Base-by-base conservation (phyloP, 1,140 invertebrate genomes). In the Pseudomyrmex flavicornis region DNA sequence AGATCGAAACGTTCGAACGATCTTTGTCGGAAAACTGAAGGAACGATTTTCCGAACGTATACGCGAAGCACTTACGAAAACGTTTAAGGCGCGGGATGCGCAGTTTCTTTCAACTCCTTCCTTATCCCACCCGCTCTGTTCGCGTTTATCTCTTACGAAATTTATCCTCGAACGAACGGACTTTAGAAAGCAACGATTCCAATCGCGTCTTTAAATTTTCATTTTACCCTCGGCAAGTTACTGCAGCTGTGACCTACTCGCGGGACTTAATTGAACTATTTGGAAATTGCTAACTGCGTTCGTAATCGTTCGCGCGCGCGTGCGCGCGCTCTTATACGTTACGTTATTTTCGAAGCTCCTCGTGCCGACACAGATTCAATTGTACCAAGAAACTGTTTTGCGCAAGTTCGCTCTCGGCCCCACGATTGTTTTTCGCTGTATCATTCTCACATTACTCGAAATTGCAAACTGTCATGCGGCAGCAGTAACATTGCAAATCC, bases 21-120 rank as follows among this genome's bases (percentile, higher is more conserved):
- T 35, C 35, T 35, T 26, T 63, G 59, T 26, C 8, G 52, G 56
- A 58, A 15, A 52, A 74, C 17, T 13, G 35, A 46, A 44, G 13
- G 48, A 68, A 56, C 68, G 72, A 3, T 83, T 76, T 76, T 63
- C 48, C 52, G 35, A 76, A 70, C 63, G 44, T 59, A 46, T 59
- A 46, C 70, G 17, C 69, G 15, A n/a, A 54, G 48, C 59, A 84
- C 58, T 88, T 69, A 63, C 61, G 77, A 56, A 85, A 85, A 56
- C 86, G 86, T 88, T 88, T 88, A 88, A 88, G 77, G 56, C 58
- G 52, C 72, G 76, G 77, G 35, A 35, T 35, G 35, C 63, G 62
- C 62, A 79, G 87, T 88, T 88, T 74, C 83, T 75, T 85, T 82
- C 48, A 74, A 66, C 86, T 87, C 59, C 54, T 50, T 82, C 61